These are phyloP conservation scores for Drosophila baimaii DNA, from an alignment of 1,140 invertebrate genomes.

Conservation along the genomic window DNA sequence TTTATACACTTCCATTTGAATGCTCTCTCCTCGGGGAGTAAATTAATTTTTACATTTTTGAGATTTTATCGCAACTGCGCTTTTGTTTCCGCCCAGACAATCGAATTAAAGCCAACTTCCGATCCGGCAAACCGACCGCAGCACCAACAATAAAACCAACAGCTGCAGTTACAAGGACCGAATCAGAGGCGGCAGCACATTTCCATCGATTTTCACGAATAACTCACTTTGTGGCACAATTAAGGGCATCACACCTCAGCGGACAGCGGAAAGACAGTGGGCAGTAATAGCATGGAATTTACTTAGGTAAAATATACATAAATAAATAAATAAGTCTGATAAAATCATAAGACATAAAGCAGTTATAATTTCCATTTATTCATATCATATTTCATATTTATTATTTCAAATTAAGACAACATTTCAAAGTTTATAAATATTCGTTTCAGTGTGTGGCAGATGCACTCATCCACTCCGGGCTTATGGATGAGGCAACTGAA, in stretches of 20 bases:
- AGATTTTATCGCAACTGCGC: slow-evolving; percentile 8
- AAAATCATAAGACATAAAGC: background rate
- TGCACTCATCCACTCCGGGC: slow-evolving; percentile 4
- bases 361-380: background rate
- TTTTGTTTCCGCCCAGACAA: slow-evolving; percentile 24
- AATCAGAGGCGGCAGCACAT: slow-evolving; percentile 32
- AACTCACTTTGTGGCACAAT: slow-evolving; percentile 73
- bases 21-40: slow-evolving; percentile 22
- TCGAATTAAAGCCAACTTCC: slow-evolving; percentile 48
- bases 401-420: background rate
- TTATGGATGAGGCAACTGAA: slow-evolving; percentile 25
- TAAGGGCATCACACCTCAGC: slow-evolving; percentile 54
- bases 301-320: background rate
- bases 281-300: background rate
- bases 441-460: background rate
- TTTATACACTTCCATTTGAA: slow-evolving; percentile 25
- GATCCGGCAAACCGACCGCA: slow-evolving; percentile 27
- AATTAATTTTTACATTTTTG: slow-evolving; percentile 42
- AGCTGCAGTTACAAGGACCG: slow-evolving; percentile 16
- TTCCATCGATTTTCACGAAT: slow-evolving; percentile 62
- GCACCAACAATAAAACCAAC: slow-evolving; percentile 14
- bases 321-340: background rate
- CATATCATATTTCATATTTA: background rate
- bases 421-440: background rate
- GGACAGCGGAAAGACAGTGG: slow-evolving; percentile 19